Evolutionary conservation across 2,797 vertebrate genomes (phyloP).

Genomic region (Onychomys arenicola): DNA sequence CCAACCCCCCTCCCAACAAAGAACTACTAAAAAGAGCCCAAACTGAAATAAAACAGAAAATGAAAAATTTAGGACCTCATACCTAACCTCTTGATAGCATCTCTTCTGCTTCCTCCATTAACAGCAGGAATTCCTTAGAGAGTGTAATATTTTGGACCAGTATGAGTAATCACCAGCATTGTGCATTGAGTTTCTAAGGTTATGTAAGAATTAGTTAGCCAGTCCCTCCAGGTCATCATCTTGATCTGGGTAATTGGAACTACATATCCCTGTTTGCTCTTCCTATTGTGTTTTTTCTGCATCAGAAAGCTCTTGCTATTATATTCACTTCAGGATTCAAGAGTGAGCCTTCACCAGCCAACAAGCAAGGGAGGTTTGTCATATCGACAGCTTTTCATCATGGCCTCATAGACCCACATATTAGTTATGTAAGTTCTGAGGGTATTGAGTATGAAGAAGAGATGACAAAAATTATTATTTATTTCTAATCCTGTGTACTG

Average conservation of each 20-base stretch:
- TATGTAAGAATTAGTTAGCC: neutral
- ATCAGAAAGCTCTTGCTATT: neutral
- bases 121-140: neutral
- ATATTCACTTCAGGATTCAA: neutral
- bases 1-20: too few relatives aligned
- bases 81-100: neutral
- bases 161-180: neutral
- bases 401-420: neutral
- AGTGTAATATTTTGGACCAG: neutral
- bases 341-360: neutral
- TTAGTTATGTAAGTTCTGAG: neutral
- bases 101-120: neutral
- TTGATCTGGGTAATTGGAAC: neutral
- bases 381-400: neutral
- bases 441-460: neutral
- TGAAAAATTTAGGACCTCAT: neutral
- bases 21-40: neutral
- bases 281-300: neutral
- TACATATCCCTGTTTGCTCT: neutral
- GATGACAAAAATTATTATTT: neutral
- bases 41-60: neutral
- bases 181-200: neutral
- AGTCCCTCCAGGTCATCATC: neutral
- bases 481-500: neutral
- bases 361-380: neutral